These are phyloP conservation scores for Trisateles emortualis DNA, from an alignment of 2,888 invertebrate genomes.

Conservation along the genomic window DNA sequence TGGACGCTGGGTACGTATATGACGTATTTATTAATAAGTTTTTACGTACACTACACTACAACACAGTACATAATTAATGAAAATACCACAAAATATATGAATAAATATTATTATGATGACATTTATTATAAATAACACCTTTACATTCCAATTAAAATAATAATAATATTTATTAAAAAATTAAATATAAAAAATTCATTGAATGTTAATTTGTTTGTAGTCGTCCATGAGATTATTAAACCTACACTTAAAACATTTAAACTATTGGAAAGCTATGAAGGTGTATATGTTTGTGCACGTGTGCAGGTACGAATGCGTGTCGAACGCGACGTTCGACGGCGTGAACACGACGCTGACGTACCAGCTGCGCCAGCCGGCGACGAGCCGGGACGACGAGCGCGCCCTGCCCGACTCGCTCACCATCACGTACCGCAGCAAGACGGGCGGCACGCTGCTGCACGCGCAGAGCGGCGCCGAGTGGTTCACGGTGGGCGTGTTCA, in stretches of 20 bases:
- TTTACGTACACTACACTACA: not conserved
- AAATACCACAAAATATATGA: no score
- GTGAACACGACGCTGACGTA: slow-evolving; percentile 89
- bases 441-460: slow-evolving; percentile 93
- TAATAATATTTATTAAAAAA: no score
- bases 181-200: no score
- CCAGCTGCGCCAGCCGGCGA: slow-evolving; percentile 78
- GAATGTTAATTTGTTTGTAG: no score
- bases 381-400: no score
- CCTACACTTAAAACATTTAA: no score
- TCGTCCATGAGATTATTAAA: no score
- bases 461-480: slow-evolving; percentile 80
- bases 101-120: no score
- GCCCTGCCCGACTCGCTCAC: slow-evolving; percentile 45
- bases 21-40: not conserved
- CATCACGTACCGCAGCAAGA: slow-evolving; percentile 82
- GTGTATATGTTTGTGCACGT: not conserved
- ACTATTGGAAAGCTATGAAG: not conserved
- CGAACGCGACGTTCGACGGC: slow-evolving; percentile 95
- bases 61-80: no score
- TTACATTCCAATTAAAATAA: no score
- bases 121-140: no score
- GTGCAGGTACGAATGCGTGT: slow-evolving; percentile 93
- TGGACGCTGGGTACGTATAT: slow-evolving; percentile 90
- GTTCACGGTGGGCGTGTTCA: slow-evolving; percentile 91